Evolutionary conservation across 2,797 vertebrate species (phyloP), one percentile per base, ranked within the genome.

Genomic region (Macroramphosus scolopax): DNA sequence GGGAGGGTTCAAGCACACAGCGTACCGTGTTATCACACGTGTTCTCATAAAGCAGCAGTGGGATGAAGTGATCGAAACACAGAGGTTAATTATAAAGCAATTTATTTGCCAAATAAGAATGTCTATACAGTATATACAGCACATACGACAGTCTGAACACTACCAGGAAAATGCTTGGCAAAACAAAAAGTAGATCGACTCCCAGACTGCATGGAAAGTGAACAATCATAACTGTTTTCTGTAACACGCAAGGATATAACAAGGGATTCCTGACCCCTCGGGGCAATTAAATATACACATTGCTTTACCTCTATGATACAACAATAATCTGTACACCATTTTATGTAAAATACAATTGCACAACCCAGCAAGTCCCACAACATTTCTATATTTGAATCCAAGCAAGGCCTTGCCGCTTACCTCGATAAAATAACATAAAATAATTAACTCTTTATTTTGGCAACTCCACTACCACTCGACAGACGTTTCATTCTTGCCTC

Each of bases 91-190:
- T 84, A 83, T 83, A 87, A 87, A 87, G 77, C 84, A 66, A 81
- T 89, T 86, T 88, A 86, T 88, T 86, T 75, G 81, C 78, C 84
- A 87, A 86, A 85, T 84, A 87, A 86, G 79, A 82, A 88, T 81
- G 77, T 79, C 87, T 89, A 72, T 87, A 89, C 87, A 88, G 42
- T 89, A 87, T 89, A 65, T 89, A 89, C 85, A 88, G 55, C 61
- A 87, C 83, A 59, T 84, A 78, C 5, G 77, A 85, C 81, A 68
- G 74, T 75, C 81, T 74, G 80, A 87, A 78, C 51, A 81, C 78
- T 80, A 86, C 75, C 72, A 80, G 68, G 76, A 75, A 80, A 79
- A 78, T 59, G 68, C 48, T 81, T 76, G 52, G 69, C 67, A 54
- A 71, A 80, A 81, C 66, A 71, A 75, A n/a, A 77, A 81, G 65